Evolutionary conservation across 2,888 invertebrate species (phyloP), one percentile per base, ranked within the genome.

Genomic region (Pterobdella sp.): DNA sequence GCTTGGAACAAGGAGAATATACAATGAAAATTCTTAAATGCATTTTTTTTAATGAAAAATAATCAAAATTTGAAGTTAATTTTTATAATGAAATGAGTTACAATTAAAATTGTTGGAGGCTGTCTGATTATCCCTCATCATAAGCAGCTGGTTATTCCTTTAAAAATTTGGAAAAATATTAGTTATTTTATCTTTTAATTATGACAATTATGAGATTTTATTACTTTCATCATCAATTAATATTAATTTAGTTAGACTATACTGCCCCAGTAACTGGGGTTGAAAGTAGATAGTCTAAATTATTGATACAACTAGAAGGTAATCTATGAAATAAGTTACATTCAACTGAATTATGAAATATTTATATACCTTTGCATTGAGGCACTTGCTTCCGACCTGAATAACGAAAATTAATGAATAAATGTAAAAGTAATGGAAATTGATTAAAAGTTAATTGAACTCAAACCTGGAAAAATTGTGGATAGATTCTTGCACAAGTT

Each of bases 401-500:
- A 49, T 49, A 49, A 49, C 52, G 18, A 49, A 49, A 18, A 18
- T 18, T 49, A 49, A 18, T 18, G 18, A 49, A 49, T 49, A 49
- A 14, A 49, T 49, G 14, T 49, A 49, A 49, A 49, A 49, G 18
- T 18, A 49, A 49, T 49, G 18, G 18, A 49, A 49, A 18, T 14
- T 49, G 14, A 49, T 18, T 49, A 18, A 49, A 49, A 18, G 18
- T 18, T n/a, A n/a, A n/a, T n/a, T n/a, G n/a, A n/a, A n/a, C n/a
- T n/a, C 73, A 70, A 18, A 34, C 49, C 70, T 73, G 69, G 32
- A 68, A 70, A 18, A 73, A 36, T 35, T 60, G 18, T 73, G 37
- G 35, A 76, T 74, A 68, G 66, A 56, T 26, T 76, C 76, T 68
- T 76, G 76, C 14, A 96, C 88, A 79, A 91, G 87, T 79, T 91